Evolutionary conservation across 2,797 vertebrate species (phyloP).

Genomic region (Syngnathus acus): DNA sequence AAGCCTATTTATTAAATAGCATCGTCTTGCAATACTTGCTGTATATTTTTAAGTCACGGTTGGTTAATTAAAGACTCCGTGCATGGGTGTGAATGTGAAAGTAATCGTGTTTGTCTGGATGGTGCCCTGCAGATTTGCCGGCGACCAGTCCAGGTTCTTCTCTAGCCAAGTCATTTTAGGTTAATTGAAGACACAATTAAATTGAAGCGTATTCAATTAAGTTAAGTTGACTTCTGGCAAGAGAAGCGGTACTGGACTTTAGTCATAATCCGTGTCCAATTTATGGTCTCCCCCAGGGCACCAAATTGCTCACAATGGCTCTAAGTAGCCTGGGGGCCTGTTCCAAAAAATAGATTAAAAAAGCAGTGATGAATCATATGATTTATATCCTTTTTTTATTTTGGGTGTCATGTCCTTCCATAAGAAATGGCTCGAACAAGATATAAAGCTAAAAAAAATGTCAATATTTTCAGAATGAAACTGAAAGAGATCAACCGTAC

Average conservation of each 20-base stretch:
- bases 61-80: not conserved
- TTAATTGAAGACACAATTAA: not conserved
- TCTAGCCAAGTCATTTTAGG: not conserved
- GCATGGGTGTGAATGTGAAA: not conserved
- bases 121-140: not conserved
- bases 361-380: no score
- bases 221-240: not conserved
- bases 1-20: not conserved
- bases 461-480: conserved; percentile 77
- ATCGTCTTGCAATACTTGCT: no score
- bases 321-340: no score
- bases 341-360: no score
- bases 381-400: no score
- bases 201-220: not conserved
- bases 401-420: no score
- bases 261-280: no score
- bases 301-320: no score
- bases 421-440: no score
- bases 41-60: not conserved
- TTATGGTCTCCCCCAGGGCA: no score
- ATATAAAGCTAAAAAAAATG: no score
- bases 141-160: not conserved
- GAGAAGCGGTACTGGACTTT: not conserved
- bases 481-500: conserved; percentile 93
- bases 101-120: not conserved